Evolutionary conservation across 2,113 vertebrate species (phyloP), one percentile per base, ranked within the genome.

Genomic region (Jacana jacana): DNA sequence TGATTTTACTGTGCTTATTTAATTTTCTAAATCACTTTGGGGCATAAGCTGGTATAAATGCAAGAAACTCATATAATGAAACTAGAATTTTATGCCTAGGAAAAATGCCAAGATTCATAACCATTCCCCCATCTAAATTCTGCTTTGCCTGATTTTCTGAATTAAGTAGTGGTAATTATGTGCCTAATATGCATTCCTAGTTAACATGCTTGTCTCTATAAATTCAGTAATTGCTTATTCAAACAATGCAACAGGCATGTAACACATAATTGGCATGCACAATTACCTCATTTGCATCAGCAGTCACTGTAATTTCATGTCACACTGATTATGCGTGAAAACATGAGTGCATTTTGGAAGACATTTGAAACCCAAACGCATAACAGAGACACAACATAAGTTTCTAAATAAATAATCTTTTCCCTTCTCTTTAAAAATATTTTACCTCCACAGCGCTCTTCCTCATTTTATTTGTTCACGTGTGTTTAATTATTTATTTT

Each of bases 211-310:
- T 95, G 91, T 96, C 94, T 95, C 69, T 48, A 58, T 91, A 94
- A 95, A 94, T 96, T 95, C 89, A 93, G 71, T 95, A 96, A 96
- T 96, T 95, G 93, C 71, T 93, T 94, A 93, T 96, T 96, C 92
- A 93, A 94, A 85, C 79, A 93, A 88, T 58, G 88, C 78, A 95
- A 92, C 87, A 88, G 91, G 63, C 85, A 80, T 93, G 89, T 80
- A 95, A 93, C 81, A 91, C 73, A 79, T 96, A 97, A 97, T 91
- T 96, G 95, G 77, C 16, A 7, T 80, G 81, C 81, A 94, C 89
- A 94, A 81, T 95, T 96, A 90, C 76, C 88, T 95, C 64, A 93
- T 96, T 94, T 96, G 79, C 93, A 96, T 94, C 71, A 88, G 39
- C 85, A 95, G 82, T 88, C 39, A 80, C 85, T 71, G 76, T 90